phyloP scores from a whole-genome alignment of 2,888 invertebrate genomes.

The Pocota personata region DNA sequence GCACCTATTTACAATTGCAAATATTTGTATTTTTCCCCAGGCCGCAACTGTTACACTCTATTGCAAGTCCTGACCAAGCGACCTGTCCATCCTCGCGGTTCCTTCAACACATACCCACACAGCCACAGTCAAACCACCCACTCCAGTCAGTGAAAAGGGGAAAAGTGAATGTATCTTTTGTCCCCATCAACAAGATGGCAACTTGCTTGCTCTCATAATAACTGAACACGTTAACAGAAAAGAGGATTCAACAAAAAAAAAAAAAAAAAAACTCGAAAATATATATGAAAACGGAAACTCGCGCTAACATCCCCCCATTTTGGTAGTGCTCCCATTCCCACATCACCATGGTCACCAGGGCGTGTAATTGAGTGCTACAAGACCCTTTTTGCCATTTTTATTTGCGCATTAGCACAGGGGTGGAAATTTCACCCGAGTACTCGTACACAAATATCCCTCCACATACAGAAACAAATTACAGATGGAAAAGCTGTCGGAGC shows the following conservation, averaged over 20 bases:
- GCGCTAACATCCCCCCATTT: conserved; percentile 40
- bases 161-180: conserved; percentile 78
- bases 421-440: conserved; percentile 77
- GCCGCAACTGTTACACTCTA: conserved; percentile 36
- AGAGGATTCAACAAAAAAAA: conserved; percentile 62
- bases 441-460: conserved; percentile 55
- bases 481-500: conserved; percentile 46
- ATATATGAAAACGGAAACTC: conserved; percentile 59
- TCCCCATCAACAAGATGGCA: conserved; percentile 83
- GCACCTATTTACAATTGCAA: conserved; percentile 81
- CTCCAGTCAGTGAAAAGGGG: conserved; percentile 52
- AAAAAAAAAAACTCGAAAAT: conserved; percentile 68
- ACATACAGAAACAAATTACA: conserved; percentile 71
- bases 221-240: conserved; percentile 75
- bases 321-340: conserved; percentile 34
- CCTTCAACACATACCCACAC: conserved; percentile 53
- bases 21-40: conserved; percentile 76
- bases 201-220: conserved; percentile 82
- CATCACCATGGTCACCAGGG: conserved; percentile 81
- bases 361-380: conserved; percentile 83
- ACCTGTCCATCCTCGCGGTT: conserved; percentile 57
- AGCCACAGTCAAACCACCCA: conserved; percentile 1
- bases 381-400: conserved; percentile 83
- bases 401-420: conserved; percentile 83
- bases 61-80: conserved; percentile 51